Conservation (phyloP, 2,888 invertebrate genomes). For the Helleia helle region DNA sequence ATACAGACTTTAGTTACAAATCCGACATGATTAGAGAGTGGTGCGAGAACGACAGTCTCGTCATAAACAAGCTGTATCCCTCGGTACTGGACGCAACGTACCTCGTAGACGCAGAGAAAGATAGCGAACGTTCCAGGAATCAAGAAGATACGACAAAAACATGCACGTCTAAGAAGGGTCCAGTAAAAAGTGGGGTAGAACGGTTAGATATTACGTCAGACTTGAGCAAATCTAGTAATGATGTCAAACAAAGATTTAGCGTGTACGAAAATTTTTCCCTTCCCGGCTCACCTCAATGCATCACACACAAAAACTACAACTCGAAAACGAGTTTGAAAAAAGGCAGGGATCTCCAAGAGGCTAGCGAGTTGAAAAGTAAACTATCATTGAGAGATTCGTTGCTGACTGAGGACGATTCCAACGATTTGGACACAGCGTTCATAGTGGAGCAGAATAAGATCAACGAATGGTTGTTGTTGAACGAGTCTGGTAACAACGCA, state of each 20-base stretch:
- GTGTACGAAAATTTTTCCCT: slow-evolving; percentile 59
- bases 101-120: slow-evolving; percentile 37
- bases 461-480: slow-evolving; percentile 49
- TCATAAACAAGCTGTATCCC: slow-evolving; percentile 59
- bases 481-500: slow-evolving; percentile 27
- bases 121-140: neutral
- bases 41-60: slow-evolving; percentile 54
- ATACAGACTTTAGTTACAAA: slow-evolving; percentile 45
- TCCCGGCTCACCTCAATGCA: slow-evolving; percentile 53
- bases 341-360: slow-evolving; percentile 10
- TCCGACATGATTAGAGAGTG: slow-evolving; percentile 58
- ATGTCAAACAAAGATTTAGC: slow-evolving; percentile 31
- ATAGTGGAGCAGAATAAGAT: slow-evolving; percentile 53
- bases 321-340: slow-evolving; percentile 46
- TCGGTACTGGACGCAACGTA: slow-evolving; percentile 55
- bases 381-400: slow-evolving; percentile 19
- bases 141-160: slow-evolving; percentile 25
- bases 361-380: slow-evolving; percentile 11
- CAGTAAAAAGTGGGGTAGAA: slow-evolving; percentile 45
- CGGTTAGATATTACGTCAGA: slow-evolving; percentile 36
- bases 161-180: slow-evolving; percentile 38
- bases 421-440: slow-evolving; percentile 45
- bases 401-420: slow-evolving; percentile 33
- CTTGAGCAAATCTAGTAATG: no score
- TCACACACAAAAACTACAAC: slow-evolving; percentile 56